Conservation (phyloP, 2,113 vertebrate species). For the Rhinoderma darwinii region DNA sequence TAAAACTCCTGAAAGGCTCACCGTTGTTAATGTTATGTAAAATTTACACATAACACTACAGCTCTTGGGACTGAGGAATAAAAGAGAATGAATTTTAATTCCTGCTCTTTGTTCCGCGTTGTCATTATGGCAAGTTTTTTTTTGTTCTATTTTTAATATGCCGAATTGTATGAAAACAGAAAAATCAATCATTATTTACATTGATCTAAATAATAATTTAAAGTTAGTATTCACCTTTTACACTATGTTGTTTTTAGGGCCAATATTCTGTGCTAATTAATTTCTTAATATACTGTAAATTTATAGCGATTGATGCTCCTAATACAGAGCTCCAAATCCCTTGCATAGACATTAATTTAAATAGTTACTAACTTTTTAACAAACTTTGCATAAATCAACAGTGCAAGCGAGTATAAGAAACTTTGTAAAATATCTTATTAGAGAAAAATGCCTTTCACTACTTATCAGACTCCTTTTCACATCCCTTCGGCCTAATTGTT, state of each 20-base stretch:
- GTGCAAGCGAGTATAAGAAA: no score
- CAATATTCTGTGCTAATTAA: neutral
- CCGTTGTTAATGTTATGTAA: slow-evolving; percentile 66
- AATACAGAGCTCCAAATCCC: neutral
- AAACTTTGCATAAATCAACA: no score
- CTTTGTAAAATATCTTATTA: no score
- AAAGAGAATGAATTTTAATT: slow-evolving; percentile 49
- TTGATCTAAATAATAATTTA: neutral
- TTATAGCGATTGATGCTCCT: neutral
- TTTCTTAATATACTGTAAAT: neutral
- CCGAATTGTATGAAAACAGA: neutral
- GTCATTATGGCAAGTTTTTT: neutral
- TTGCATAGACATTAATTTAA: neutral
- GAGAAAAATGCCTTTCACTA: no score
- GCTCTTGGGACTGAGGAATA: slow-evolving; percentile 51
- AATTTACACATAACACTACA: slow-evolving; percentile 67
- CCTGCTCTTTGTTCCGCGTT: slow-evolving; percentile 24
- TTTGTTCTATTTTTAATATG: slow-evolving; percentile 18
- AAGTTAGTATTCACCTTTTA: neutral
- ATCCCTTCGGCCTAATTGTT: no score
- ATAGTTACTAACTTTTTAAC: no score
- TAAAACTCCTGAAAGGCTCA: slow-evolving; percentile 65
- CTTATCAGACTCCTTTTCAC: no score
- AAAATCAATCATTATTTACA: slow-evolving; percentile 8
- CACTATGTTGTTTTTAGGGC: neutral